Evolutionary conservation across 1,140 invertebrate genomes (phyloP).

Genomic region (Plectrocnemia conspersa): DNA sequence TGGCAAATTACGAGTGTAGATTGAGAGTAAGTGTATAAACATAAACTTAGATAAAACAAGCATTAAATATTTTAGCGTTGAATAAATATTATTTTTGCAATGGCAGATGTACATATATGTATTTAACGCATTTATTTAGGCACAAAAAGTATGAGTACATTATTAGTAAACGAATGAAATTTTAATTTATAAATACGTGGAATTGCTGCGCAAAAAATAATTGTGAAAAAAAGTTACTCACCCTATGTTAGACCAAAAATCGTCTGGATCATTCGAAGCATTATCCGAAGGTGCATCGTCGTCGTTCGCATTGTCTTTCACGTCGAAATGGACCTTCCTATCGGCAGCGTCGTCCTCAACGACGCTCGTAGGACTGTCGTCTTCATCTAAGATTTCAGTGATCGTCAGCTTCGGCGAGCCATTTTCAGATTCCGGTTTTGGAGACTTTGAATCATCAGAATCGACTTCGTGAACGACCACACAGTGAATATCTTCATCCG

Average conservation of each 20-base stretch:
- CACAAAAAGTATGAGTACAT: too few species aligned
- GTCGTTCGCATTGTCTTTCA: constrained; percentile 9
- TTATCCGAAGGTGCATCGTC: constrained; percentile 20
- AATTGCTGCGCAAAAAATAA: too few species aligned
- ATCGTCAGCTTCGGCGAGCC: constrained; percentile 49
- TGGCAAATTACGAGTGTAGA: too few species aligned
- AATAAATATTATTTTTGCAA: too few species aligned
- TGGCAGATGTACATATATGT: too few species aligned
- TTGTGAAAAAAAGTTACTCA: too few species aligned
- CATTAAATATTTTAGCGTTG: too few species aligned
- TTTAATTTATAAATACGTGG: too few species aligned
- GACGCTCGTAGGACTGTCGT: constrained; percentile 38
- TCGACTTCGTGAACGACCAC: constrained; percentile 46
- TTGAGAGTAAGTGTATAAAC: too few species aligned
- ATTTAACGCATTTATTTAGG: too few species aligned
- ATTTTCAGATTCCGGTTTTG: constrained; percentile 42
- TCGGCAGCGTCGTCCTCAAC: constrained; percentile 17
- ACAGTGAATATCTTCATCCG: constrained; percentile 37
- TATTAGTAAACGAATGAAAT: too few species aligned
- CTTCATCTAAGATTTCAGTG: constrained; percentile 49
- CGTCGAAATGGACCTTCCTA: constrained; percentile 31
- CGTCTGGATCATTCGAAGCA: constrained; percentile 16
- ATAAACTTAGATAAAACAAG: too few species aligned
- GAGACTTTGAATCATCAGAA: constrained; percentile 37
- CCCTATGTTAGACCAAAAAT: constrained; percentile 37